These are phyloP conservation scores for Cisticola juncidis DNA, from an alignment of 2,113 vertebrate species.

Conservation along the genomic window DNA sequence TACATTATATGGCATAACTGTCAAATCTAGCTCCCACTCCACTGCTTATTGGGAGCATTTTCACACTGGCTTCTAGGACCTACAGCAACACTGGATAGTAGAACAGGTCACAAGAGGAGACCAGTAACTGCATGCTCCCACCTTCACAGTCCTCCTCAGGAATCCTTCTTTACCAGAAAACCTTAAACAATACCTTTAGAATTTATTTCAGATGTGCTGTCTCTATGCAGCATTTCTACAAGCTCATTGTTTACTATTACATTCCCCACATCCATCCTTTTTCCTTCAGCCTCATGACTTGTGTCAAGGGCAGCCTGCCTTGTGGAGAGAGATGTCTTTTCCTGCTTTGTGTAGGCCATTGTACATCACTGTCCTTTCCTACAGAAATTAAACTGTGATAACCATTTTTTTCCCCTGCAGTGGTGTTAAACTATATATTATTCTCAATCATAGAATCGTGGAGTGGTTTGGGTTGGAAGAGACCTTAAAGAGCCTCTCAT, in stretches of 20 bases:
- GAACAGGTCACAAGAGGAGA: not conserved
- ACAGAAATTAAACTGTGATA: not conserved
- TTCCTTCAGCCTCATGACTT: not conserved
- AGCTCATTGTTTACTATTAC: not conserved
- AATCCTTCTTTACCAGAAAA: not conserved
- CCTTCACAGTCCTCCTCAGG: not conserved
- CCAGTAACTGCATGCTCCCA: not conserved
- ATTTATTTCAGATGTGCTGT: not conserved
- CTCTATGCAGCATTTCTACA: not conserved
- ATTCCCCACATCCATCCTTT: not conserved
- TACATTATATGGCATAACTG: not conserved
- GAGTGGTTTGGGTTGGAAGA: not conserved
- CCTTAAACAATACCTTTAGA: not conserved
- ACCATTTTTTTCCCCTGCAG: rapidly evolving
- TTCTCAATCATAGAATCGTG: not conserved
- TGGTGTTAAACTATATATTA: not conserved
- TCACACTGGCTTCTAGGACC: not conserved
- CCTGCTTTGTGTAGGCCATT: not conserved
- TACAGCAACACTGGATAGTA: not conserved
- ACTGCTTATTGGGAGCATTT: not conserved
- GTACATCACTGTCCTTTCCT: not conserved
- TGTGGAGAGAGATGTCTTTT: not conserved
- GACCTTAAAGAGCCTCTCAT: not conserved
- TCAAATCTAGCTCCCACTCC: not conserved
- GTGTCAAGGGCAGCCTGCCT: not conserved